These are phyloP conservation scores for Phoxinus dragarum DNA, from an alignment of 2,797 vertebrate genomes.

Conservation along the genomic window DNA sequence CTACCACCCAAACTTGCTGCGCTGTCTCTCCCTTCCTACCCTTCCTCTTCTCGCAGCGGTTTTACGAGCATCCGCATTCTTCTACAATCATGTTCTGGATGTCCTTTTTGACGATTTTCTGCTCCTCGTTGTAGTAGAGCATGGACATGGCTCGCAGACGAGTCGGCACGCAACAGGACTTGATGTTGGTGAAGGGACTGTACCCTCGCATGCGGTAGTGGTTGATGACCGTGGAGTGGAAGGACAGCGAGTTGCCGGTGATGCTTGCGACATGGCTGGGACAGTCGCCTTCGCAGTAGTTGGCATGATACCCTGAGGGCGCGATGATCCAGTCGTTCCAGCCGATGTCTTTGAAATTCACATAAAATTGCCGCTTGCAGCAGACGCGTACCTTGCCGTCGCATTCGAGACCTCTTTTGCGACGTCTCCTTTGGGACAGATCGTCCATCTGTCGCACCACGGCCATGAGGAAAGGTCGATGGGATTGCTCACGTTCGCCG, in stretches of 20 bases:
- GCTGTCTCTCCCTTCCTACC: conserved; percentile 53
- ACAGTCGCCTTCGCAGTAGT: conserved; percentile 98
- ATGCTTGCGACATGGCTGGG: conserved; percentile 93
- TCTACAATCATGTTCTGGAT: conserved; percentile 99
- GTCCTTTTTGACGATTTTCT: conserved; percentile 99
- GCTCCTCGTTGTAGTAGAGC: conserved; percentile 97
- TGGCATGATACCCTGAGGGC: conserved; percentile 93
- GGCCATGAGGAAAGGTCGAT: conserved; percentile 95
- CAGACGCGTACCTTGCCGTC: conserved; percentile 95
- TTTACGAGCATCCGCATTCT: conserved; percentile 96
- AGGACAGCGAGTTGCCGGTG: conserved; percentile 90
- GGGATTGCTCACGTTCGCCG: conserved; percentile 88
- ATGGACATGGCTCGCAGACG: conserved; percentile 98
- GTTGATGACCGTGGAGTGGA: conserved; percentile 97
- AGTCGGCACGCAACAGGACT: conserved; percentile 96
- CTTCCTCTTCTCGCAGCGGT: background rate
- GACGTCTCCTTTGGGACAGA: conserved; percentile 78
- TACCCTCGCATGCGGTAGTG: conserved; percentile 96
- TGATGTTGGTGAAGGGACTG: conserved; percentile 93
- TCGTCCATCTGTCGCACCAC: conserved; percentile 86
- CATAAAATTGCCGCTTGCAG: conserved; percentile 96
- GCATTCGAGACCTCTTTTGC: conserved; percentile 92
- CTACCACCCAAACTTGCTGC: conserved; percentile 39
- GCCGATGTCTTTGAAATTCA: conserved; percentile 97
- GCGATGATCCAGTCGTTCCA: conserved; percentile 99